Percentiles rank a stretch among this genome's conserved stretches.
These are phyloP conservation scores for Ypsolopha sequella DNA, from an alignment of 2,888 invertebrate genomes.

Conservation along the genomic window DNA sequence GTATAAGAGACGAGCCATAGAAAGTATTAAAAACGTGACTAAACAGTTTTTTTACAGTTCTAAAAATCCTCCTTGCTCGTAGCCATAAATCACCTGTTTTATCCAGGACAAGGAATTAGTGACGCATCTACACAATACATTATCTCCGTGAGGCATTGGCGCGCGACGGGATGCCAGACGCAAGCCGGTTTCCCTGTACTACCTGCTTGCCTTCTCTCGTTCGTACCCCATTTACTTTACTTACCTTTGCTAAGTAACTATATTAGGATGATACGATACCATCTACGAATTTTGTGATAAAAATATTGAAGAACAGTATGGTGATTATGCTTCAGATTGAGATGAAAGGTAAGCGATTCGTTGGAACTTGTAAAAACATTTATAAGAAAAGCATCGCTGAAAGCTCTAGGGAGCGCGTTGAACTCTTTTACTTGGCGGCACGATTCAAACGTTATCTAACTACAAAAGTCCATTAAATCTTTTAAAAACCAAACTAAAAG, in stretches of 20 bases:
- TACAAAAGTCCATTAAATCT: not conserved
- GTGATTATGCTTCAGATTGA: not conserved
- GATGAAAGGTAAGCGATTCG: too few relatives aligned
- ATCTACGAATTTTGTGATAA: too few relatives aligned
- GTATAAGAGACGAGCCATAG: too few relatives aligned
- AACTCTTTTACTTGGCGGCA: constrained; percentile 48
- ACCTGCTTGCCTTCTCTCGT: not conserved
- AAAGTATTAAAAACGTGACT: too few relatives aligned
- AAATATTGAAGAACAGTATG: not conserved
- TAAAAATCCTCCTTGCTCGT: too few relatives aligned
- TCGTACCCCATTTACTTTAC: too few relatives aligned
- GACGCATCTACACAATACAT: too few relatives aligned
- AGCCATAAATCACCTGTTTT: too few relatives aligned
- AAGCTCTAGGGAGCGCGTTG: constrained; percentile 37
- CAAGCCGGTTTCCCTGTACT: constrained; percentile 2
- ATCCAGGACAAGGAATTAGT: too few relatives aligned
- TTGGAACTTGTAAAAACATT: too few relatives aligned
- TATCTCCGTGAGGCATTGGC: not conserved
- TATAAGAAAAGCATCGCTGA: not conserved
- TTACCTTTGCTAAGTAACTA: not conserved
- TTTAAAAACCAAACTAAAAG: constrained; percentile 1
- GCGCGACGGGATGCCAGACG: not conserved
- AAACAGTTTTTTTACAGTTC: too few relatives aligned
- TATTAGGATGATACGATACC: too few relatives aligned
- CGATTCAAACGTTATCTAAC: constrained; percentile 3